Percentiles rank a stretch among this genome's conserved stretches.
These are phyloP conservation scores for Phoxinus dragarum DNA, from an alignment of 2,797 vertebrate species.

Conservation along the genomic window DNA sequence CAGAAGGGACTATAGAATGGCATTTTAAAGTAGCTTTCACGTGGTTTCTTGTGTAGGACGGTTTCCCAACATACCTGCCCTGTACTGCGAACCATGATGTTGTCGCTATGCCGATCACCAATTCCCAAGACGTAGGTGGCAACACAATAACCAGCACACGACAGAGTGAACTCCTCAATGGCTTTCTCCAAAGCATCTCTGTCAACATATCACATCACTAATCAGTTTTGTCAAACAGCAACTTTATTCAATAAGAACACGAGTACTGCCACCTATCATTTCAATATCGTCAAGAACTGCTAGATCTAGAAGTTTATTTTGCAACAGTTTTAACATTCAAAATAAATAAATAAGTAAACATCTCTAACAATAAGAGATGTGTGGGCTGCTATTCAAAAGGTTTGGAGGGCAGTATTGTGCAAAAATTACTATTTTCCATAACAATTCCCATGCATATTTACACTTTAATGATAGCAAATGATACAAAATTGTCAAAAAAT, in stretches of 20 bases:
- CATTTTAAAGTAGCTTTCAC: neutral
- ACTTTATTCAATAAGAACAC: neutral
- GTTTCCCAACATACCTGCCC: conserved; percentile 87
- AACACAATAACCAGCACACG: conserved; percentile 99
- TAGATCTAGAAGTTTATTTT: neutral
- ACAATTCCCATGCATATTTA: neutral
- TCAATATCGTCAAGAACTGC: neutral
- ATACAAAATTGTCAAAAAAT: neutral
- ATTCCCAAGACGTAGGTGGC: conserved; percentile 99
- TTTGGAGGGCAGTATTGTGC: neutral
- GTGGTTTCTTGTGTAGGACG: no score
- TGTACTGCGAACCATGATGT: conserved; percentile 98
- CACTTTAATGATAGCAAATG: neutral
- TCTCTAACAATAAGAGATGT: neutral
- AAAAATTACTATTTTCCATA: neutral
- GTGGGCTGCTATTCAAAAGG: neutral
- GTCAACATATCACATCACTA: conserved; percentile 4
- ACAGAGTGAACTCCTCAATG: conserved; percentile 97
- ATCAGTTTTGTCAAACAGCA: neutral
- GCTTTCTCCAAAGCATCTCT: conserved; percentile 93
- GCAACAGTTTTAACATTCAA: neutral
- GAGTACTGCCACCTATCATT: neutral
- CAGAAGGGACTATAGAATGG: neutral
- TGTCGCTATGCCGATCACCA: conserved; percentile 98
- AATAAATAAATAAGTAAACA: neutral